Base-by-base conservation (phyloP, 1,140 invertebrate genomes). In the Hirudo medicinalis region DNA sequence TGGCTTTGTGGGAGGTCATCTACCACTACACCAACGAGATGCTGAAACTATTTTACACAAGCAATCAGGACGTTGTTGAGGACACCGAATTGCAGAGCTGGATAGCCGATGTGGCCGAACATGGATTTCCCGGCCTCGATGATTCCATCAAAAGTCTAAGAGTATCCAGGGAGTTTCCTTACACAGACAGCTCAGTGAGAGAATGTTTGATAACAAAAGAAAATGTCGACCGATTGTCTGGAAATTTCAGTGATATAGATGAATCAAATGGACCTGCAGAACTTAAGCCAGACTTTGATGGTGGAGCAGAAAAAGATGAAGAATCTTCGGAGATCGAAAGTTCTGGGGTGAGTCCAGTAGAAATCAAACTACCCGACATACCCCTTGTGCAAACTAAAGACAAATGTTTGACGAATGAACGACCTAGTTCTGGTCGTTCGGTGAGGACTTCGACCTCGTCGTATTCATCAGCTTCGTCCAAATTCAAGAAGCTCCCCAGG, bases 21-120 rank as follows among this genome's bases (percentile, higher is more conserved):
- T 68, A 54, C 9, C 17, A n/a, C 5, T 72, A 72, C 63, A 43
- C 32, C 3, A 27, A 29, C 25, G 53, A 63, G 19, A 63, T 72
- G n/a, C 32, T 72, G 57, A n/a, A 27, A 43, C 32, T 72, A 5
- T 72, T 72, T 63, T 72, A 72, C 66, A 22, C 32, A 22, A 25
- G 22, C 53, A 43, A 72, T 27, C 57, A 72, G 9, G 71, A 72
- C 53, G 71, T 72, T 40, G 20, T 63, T 13, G 57, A 29, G 9
- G 71, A 72, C 71, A 72, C 36, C 2, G 71, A 72, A 67, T 29
- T 72, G 20, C 67, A 70, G 54, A 43, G 60, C 22, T 72, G 72
- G 72, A 70, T 72, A 2, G 22, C 36, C 3, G 72, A 72, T 40
- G 27, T 72, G 20, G 15, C 32, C 43, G 29, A 32, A 49, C 20